Conservation (phyloP, 1,140 invertebrate species). For the Drosophila santomea region DNA sequence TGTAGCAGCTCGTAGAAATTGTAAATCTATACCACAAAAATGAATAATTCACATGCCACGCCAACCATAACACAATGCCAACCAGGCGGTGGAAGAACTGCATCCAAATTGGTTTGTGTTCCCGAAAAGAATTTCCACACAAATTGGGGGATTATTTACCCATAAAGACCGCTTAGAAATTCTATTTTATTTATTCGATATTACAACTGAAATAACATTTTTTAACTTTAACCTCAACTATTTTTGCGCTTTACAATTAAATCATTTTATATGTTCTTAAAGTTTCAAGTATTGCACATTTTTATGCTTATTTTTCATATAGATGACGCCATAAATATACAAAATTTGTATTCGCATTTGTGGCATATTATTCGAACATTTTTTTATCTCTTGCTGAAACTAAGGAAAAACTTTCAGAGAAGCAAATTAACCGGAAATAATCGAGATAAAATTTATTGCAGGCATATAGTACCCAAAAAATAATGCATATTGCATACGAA, state of each 20-base stretch:
- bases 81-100: slow-evolving; percentile 18
- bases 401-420: slow-evolving; percentile 5
- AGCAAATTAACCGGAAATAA: slow-evolving; percentile 29
- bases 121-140: slow-evolving; percentile 33
- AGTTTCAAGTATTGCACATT: too few relatives aligned
- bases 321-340: too few relatives aligned
- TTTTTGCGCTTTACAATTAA: too few relatives aligned
- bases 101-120: slow-evolving; percentile 45
- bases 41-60: slow-evolving; percentile 66
- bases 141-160: slow-evolving; percentile 28
- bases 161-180: neutral
- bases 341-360: slow-evolving; percentile 7
- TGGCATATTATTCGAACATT: slow-evolving; percentile 4
- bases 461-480: slow-evolving; percentile 3
- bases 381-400: slow-evolving; percentile 12
- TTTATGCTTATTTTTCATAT: too few relatives aligned
- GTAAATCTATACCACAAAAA: slow-evolving; percentile 72
- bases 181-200: neutral
- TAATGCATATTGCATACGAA: neutral
- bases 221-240: too few relatives aligned
- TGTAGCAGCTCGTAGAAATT: slow-evolving; percentile 59
- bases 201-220: too few relatives aligned
- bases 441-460: slow-evolving; percentile 17
- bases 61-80: slow-evolving; percentile 36
- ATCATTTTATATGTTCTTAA: too few relatives aligned